A percentile compares a stretch with the other conserved stretches of the same genome.
Evolutionary conservation across 2,113 vertebrate species (phyloP).

Genomic region (Varanus salvator): DNA sequence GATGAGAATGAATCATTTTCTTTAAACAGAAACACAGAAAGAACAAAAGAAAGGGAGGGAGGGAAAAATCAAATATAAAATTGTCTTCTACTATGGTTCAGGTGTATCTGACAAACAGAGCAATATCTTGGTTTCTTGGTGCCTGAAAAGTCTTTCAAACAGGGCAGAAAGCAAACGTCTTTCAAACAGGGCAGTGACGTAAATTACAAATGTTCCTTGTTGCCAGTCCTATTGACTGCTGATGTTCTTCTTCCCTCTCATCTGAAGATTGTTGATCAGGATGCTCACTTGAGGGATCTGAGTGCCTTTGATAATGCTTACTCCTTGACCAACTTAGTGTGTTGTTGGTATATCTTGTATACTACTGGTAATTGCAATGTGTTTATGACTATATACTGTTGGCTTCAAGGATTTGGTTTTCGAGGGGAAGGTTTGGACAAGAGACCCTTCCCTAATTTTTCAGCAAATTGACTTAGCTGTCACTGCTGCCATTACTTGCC

Average conservation of each 20-base stretch:
- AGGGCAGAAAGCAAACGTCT: neutral
- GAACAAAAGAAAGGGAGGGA: no score
- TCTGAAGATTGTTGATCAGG: neutral
- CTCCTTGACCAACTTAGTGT: no score
- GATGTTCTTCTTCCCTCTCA: neutral
- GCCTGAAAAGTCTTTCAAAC: constrained; percentile 9
- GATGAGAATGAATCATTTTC: neutral
- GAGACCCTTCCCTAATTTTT: no score
- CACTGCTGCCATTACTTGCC: no score
- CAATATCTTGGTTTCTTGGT: constrained; percentile 20
- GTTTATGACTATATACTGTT: neutral
- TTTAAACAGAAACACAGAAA: no score
- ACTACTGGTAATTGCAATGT: neutral
- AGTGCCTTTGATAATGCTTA: neutral
- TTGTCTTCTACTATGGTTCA: constrained; percentile 22
- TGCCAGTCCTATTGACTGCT: no score
- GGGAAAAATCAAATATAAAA: neutral
- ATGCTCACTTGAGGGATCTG: neutral
- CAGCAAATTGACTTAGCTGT: no score
- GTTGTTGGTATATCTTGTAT: neutral
- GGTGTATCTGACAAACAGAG: neutral
- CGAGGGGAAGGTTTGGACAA: no score
- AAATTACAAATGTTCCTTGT: neutral
- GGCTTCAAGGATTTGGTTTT: no score
- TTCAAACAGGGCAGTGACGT: no score